Evolutionary conservation across 2,113 vertebrate species (phyloP).

Genomic region (Ptyas mucosa): DNA sequence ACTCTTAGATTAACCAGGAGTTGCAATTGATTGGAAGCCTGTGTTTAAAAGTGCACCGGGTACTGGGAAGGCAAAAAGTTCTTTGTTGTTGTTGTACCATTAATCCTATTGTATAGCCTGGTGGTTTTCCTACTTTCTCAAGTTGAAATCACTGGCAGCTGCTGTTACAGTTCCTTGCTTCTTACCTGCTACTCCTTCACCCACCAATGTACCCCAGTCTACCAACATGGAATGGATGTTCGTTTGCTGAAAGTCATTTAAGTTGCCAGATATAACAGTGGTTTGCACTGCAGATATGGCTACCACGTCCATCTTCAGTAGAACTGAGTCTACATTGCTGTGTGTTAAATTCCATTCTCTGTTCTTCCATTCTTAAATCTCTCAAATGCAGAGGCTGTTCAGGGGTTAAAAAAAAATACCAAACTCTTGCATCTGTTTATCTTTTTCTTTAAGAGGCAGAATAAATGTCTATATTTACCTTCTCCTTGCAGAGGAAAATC

Average conservation of each 20-base stretch:
- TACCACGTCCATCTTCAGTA: neutral
- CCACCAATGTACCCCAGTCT: neutral
- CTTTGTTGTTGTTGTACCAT: neutral
- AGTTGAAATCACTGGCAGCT: neutral
- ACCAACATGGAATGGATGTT: neutral
- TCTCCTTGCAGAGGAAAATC: neutral
- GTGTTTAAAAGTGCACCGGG: neutral
- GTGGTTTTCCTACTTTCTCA: neutral
- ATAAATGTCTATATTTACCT: neutral
- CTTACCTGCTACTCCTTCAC: neutral
- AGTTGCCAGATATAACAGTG: neutral
- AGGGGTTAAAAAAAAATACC: neutral
- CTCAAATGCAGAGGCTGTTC: neutral
- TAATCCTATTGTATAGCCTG: neutral
- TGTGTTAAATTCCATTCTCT: neutral
- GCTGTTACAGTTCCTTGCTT: neutral
- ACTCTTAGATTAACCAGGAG: neutral
- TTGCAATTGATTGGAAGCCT: neutral
- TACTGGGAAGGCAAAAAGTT: neutral
- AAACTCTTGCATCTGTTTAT: neutral
- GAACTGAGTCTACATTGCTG: neutral
- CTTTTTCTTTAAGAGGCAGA: neutral
- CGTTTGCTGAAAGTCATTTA: neutral
- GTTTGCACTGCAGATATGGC: neutral
- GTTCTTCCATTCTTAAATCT: neutral